phyloP scores from a whole-genome alignment of 2,888 invertebrate genomes.

The Hedychridium roseum region DNA sequence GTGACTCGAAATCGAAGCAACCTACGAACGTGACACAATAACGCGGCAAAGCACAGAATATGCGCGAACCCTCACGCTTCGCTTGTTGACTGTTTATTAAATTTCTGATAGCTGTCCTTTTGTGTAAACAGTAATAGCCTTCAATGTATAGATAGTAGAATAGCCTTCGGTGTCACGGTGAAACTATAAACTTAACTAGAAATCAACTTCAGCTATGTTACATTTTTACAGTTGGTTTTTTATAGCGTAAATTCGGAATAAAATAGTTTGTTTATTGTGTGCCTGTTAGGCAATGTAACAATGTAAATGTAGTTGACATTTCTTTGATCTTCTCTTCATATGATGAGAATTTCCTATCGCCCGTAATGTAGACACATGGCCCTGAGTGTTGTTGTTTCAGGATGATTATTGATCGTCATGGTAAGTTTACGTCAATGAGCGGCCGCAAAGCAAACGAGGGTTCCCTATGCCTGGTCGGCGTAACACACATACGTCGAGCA shows the following conservation, averaged over 20 bases:
- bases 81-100: slow-evolving; percentile 9
- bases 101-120: too few relatives aligned
- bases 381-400: slow-evolving; percentile 19
- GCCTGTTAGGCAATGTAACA: too few relatives aligned
- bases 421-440: slow-evolving; percentile 20
- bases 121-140: too few relatives aligned
- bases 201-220: too few relatives aligned
- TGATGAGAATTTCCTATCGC: background rate
- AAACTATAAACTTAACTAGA: too few relatives aligned
- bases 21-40: slow-evolving; percentile 32
- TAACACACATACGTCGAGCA: slow-evolving; percentile 30
- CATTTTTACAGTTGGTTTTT: too few relatives aligned
- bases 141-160: too few relatives aligned
- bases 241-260: too few relatives aligned
- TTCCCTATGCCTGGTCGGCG: slow-evolving; percentile 26
- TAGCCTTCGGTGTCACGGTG: too few relatives aligned
- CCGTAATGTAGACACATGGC: background rate
- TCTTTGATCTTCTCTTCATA: background rate
- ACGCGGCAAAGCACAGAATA: slow-evolving; percentile 35
- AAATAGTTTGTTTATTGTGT: too few relatives aligned
- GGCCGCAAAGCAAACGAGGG: slow-evolving; percentile 16
- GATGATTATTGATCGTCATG: slow-evolving; percentile 32
- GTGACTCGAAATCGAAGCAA: slow-evolving; percentile 47
- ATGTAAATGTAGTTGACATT: too few relatives aligned
- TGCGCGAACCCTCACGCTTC: background rate